Conservation (phyloP, 2,797 vertebrate genomes). For the Hephaestus fuliginosus region DNA sequence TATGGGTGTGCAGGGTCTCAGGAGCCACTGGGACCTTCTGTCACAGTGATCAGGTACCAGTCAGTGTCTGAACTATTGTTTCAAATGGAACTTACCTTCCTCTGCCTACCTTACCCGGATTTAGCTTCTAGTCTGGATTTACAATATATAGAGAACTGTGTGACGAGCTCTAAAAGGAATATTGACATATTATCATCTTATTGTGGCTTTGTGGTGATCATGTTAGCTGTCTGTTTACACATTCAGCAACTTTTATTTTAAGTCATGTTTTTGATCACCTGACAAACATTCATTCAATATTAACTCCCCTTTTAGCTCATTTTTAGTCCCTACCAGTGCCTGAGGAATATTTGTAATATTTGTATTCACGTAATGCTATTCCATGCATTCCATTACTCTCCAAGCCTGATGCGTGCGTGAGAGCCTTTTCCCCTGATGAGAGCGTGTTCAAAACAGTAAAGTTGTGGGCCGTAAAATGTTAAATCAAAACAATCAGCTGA, state of each 20-base stretch:
- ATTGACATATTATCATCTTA: neutral
- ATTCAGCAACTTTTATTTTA: neutral
- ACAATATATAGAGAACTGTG: neutral
- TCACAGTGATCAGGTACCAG: conserved; percentile 3
- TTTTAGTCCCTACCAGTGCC: neutral
- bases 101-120: neutral
- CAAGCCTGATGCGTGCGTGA: too few relatives aligned
- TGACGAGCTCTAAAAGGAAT: neutral
- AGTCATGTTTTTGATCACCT: neutral
- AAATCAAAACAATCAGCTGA: neutral
- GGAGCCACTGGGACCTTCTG: conserved; percentile 8
- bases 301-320: neutral
- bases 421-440: neutral
- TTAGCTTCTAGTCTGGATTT: neutral
- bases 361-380: too few relatives aligned
- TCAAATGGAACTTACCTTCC: neutral
- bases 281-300: too few relatives aligned
- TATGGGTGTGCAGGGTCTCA: neutral
- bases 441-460: neutral
- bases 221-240: neutral
- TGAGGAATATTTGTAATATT: too few relatives aligned
- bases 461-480: too few relatives aligned
- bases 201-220: neutral
- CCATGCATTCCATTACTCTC: too few relatives aligned
- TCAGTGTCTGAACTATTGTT: neutral